phyloP scores from a whole-genome alignment of 2,888 invertebrate genomes.

The Drosophila neotestacea region DNA sequence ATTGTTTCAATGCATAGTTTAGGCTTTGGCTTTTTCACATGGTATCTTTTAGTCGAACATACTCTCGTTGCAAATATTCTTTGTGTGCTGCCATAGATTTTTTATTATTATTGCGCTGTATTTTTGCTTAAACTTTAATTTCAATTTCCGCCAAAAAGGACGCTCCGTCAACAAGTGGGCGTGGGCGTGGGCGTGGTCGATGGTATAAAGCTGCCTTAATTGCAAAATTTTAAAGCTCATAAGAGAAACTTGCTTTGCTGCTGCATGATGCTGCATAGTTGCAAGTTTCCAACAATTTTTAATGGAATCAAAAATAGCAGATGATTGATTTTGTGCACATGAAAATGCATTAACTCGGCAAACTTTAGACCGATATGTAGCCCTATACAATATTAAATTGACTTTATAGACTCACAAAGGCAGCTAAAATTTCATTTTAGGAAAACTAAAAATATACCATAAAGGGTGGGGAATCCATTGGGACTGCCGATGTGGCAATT shows the following conservation, averaged over 20 bases:
- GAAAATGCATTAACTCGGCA: conserved; percentile 14
- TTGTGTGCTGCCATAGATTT: not conserved
- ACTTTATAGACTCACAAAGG: not conserved
- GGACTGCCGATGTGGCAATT: conserved; percentile 41
- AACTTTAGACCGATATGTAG: not conserved
- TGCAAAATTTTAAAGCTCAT: conserved; percentile 12
- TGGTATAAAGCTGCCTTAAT: conserved; percentile 4
- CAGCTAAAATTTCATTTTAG: conserved; percentile 2
- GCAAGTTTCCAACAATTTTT: conserved; percentile 51
- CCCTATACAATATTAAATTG: not conserved
- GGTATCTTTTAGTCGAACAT: not conserved
- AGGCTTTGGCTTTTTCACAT: not conserved
- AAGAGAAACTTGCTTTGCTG: not conserved
- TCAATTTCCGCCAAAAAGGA: conserved; percentile 15
- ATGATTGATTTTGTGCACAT: conserved; percentile 13
- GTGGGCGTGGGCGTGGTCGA: conserved; percentile 6
- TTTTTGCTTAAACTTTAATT: conserved; percentile 16
- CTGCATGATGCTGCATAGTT: conserved; percentile 11
- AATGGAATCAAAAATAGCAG: conserved; percentile 39
- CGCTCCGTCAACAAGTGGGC: conserved; percentile 3
- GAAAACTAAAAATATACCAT: no score
- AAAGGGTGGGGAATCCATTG: not conserved
- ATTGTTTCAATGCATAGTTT: not conserved
- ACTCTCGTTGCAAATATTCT: no score
- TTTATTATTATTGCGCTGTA: not conserved